Percentiles rank a stretch among this genome's conserved stretches.
Evolutionary conservation across 2,888 invertebrate species (phyloP).

Genomic region (Ischnus inquisitorius): DNA sequence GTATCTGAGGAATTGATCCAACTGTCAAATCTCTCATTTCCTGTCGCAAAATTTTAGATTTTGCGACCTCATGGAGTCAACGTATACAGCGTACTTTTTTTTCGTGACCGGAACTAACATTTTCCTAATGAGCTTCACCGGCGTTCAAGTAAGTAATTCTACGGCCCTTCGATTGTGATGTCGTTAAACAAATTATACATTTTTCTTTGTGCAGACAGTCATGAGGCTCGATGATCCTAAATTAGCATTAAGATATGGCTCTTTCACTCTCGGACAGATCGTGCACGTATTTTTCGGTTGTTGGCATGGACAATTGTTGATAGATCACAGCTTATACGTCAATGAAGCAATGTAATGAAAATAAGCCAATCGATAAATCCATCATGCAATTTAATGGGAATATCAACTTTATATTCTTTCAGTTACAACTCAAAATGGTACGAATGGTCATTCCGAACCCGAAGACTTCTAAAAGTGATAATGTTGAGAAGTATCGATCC

Average conservation of each 20-base stretch:
- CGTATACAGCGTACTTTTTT: slow-evolving; percentile 50
- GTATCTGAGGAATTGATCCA: not conserved
- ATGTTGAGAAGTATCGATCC: slow-evolving; percentile 47
- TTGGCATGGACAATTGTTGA: slow-evolving; percentile 63
- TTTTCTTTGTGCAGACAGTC: slow-evolving; percentile 35
- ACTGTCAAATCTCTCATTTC: too few relatives aligned
- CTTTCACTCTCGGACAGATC: slow-evolving; percentile 49
- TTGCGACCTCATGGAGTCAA: slow-evolving; percentile 51
- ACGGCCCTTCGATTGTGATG: not conserved
- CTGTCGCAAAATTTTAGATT: slow-evolving; percentile 19
- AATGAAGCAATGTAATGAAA: slow-evolving; percentile 42
- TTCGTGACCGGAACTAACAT: slow-evolving; percentile 51
- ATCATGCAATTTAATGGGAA: not conserved
- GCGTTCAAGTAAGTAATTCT: slow-evolving; percentile 49
- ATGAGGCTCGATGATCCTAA: slow-evolving; percentile 34
- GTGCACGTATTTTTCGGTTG: slow-evolving; percentile 60
- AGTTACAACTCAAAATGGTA: slow-evolving; percentile 60
- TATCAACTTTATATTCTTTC: slow-evolving; percentile 20
- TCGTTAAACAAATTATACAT: not conserved
- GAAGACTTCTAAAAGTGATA: slow-evolving; percentile 37
- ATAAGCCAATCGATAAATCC: not conserved
- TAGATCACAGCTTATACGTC: slow-evolving; percentile 47
- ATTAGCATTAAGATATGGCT: slow-evolving; percentile 44
- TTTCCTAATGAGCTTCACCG: slow-evolving; percentile 60
- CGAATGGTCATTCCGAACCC: slow-evolving; percentile 42